A percentile compares a stretch with the other conserved stretches of the same genome.
Evolutionary conservation across 2,888 invertebrate genomes (phyloP).

Genomic region (Linnaemya vulpina): DNA sequence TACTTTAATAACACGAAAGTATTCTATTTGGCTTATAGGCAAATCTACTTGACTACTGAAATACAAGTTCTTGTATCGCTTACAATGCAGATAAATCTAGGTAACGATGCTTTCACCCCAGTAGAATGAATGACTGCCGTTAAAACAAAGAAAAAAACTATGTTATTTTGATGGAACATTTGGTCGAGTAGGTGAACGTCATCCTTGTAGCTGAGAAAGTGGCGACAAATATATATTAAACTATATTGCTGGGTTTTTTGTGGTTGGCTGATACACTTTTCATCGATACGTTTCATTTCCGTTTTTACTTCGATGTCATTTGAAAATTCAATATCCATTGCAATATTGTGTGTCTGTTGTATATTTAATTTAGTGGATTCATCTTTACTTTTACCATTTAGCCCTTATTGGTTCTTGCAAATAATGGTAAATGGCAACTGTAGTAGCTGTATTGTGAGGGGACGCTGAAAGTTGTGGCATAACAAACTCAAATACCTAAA

Average conservation of each 20-base stretch:
- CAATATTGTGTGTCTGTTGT: constrained; percentile 1
- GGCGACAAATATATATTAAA: constrained; percentile 37
- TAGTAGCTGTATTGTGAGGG: neutral
- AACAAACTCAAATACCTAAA: constrained; percentile 53
- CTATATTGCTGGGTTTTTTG: constrained; percentile 49
- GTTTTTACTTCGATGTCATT: constrained; percentile 43
- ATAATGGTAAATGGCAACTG: too few species aligned
- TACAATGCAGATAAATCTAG: constrained; percentile 18
- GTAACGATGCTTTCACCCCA: constrained; percentile 31
- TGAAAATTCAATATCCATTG: constrained; percentile 30
- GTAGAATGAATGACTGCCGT: neutral
- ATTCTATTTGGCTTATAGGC: constrained; percentile 51
- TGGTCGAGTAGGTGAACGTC: constrained; percentile 3
- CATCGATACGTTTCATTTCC: constrained; percentile 67
- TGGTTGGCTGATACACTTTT: constrained; percentile 32
- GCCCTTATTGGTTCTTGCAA: neutral
- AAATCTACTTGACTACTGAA: constrained; percentile 58
- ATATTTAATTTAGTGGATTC: constrained; percentile 44
- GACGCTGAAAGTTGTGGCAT: constrained; percentile 1
- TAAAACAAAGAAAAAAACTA: neutral
- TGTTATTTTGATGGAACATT: neutral
- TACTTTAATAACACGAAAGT: constrained; percentile 62
- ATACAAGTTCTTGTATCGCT: constrained; percentile 37
- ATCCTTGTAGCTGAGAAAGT: constrained; percentile 20
- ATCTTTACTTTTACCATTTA: constrained; percentile 19